Evolutionary conservation across 1,140 invertebrate species (phyloP).

Genomic region (Zaprionus lachaisei): DNA sequence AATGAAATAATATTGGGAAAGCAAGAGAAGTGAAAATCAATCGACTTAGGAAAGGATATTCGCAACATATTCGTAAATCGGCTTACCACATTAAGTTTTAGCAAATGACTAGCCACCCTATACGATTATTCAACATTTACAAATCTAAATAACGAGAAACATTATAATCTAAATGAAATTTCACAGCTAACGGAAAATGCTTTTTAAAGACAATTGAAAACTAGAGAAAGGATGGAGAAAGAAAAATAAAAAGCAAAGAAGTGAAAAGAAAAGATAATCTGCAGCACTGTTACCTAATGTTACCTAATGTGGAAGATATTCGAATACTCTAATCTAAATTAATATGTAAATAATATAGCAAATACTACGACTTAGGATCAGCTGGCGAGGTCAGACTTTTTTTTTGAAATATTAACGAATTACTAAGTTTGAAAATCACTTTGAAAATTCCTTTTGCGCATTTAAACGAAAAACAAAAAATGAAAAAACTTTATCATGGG

Average conservation of each 20-base stretch:
- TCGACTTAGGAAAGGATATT: not conserved
- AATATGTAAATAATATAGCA: constrained; percentile 65
- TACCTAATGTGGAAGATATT: constrained; percentile 57
- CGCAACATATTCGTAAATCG: not conserved
- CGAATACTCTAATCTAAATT: constrained; percentile 46
- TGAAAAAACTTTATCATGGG: constrained; percentile 34
- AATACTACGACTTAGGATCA: constrained; percentile 40
- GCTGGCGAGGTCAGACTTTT: constrained; percentile 4
- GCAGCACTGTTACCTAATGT: constrained; percentile 48
- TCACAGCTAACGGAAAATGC: not conserved
- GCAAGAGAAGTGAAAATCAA: constrained; percentile 11
- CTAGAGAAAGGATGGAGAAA: not conserved
- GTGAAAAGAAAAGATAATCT: constrained; percentile 8
- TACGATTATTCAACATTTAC: constrained; percentile 15
- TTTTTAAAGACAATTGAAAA: not conserved
- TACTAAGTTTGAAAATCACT: constrained; percentile 13
- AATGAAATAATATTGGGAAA: not conserved
- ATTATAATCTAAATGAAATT: not conserved
- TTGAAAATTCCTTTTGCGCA: constrained; percentile 53
- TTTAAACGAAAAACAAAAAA: constrained; percentile 43
- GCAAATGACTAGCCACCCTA: constrained; percentile 23
- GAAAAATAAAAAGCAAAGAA: not conserved
- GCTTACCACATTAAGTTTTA: constrained; percentile 32
- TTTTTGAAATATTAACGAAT: constrained; percentile 39
- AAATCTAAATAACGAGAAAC: not conserved